phyloP scores from a whole-genome alignment of 2,113 vertebrate genomes.

The Mesembrinibis cayennensis region DNA sequence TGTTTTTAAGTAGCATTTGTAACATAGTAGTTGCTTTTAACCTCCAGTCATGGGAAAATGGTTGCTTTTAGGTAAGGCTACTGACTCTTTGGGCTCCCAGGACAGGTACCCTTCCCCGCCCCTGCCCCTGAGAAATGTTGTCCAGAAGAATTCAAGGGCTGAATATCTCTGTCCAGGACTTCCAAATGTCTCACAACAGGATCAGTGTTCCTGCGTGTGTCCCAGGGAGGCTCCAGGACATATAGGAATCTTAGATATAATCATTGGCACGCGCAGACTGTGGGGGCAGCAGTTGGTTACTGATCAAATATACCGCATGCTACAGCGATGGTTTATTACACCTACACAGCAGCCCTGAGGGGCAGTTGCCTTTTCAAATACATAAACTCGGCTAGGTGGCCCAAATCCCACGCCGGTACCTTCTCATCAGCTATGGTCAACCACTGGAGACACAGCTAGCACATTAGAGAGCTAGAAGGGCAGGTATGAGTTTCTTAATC shows the following conservation, averaged over 20 bases:
- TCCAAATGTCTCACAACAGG: background rate
- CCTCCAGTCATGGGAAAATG: background rate
- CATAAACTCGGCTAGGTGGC: background rate
- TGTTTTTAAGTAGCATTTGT: background rate
- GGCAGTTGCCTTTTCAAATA: background rate
- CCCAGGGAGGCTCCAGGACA: background rate
- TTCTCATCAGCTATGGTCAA: background rate
- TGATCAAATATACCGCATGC: rapidly evolving
- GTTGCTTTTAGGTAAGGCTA: background rate
- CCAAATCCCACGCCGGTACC: rapidly evolving
- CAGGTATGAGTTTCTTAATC: background rate
- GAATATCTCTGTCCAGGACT: background rate
- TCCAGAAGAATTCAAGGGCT: background rate
- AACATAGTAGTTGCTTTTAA: background rate
- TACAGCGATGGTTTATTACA: background rate
- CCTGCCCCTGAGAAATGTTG: too few relatives aligned
- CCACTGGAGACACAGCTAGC: background rate
- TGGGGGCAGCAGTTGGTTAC: background rate
- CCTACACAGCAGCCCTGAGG: background rate
- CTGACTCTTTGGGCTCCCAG: background rate
- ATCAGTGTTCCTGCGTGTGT: background rate
- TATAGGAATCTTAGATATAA: too few relatives aligned
- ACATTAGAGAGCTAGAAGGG: background rate
- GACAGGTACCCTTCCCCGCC: rapidly evolving
- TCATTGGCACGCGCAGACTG: background rate